These are phyloP conservation scores for Phoeniculus purpureus DNA, from an alignment of 2,797 vertebrate species.

Conservation along the genomic window DNA sequence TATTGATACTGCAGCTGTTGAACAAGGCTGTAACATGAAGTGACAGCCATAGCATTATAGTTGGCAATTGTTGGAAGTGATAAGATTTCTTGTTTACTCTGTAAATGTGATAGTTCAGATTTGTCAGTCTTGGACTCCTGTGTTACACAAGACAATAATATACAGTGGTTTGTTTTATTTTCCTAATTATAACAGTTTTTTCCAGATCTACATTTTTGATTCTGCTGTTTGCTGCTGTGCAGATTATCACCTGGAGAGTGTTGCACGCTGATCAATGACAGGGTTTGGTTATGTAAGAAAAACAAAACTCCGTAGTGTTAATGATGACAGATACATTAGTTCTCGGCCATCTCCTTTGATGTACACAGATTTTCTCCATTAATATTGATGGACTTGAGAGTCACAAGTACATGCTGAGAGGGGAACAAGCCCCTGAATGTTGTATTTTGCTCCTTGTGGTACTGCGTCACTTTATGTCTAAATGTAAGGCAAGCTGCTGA, in stretches of 20 bases:
- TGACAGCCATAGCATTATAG: conserved; percentile 50
- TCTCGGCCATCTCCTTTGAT: conserved; percentile 29
- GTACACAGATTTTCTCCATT: conserved; percentile 21
- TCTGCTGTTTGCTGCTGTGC: not conserved
- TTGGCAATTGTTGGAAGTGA: conserved; percentile 30
- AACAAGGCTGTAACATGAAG: conserved; percentile 13
- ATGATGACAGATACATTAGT: conserved; percentile 24
- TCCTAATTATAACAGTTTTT: not conserved
- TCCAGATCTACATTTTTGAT: conserved; percentile 7
- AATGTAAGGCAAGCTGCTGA: conserved; percentile 57
- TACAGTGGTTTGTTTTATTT: not conserved
- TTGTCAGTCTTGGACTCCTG: not conserved
- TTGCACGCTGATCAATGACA: not conserved
- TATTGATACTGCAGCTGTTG: conserved; percentile 38
- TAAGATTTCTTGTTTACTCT: conserved; percentile 59
- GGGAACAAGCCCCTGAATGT: conserved; percentile 16
- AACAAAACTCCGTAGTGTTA: not conserved
- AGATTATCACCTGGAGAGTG: not conserved
- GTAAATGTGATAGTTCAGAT: conserved; percentile 15
- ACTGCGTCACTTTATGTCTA: conserved; percentile 56
- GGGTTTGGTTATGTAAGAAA: conserved; percentile 3
- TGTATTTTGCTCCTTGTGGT: conserved; percentile 60
- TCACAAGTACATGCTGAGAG: not conserved
- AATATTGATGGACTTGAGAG: conserved; percentile 25
- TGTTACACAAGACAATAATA: not conserved